Conservation (phyloP, 2,797 vertebrate species). For the Pachyuromys duprasi region DNA sequence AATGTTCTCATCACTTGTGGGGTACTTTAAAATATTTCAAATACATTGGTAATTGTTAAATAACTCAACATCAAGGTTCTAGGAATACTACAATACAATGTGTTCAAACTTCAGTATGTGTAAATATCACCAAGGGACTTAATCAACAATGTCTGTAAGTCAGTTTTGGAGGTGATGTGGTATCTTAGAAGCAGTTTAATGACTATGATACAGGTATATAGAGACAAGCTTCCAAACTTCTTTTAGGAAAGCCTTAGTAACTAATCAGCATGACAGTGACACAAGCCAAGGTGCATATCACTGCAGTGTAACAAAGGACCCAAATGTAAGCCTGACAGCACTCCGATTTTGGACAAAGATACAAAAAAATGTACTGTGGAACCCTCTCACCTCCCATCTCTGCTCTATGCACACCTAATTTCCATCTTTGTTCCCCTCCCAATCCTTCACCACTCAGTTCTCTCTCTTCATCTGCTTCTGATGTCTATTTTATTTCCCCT, state of each 20-base stretch:
- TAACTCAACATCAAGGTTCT: background rate
- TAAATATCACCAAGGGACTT: background rate
- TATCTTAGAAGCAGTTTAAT: background rate
- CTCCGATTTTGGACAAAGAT: background rate
- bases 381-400: too few relatives aligned
- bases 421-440: too few relatives aligned
- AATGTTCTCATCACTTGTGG: background rate
- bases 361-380: background rate
- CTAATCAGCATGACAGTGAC: background rate
- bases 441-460: too few relatives aligned
- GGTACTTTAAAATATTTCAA: background rate
- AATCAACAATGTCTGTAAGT: background rate
- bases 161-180: fast-evolving
- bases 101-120: background rate
- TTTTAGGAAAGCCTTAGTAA: background rate
- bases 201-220: background rate
- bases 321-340: background rate
- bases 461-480: too few relatives aligned
- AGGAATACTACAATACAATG: background rate
- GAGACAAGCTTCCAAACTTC: background rate
- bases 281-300: background rate
- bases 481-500: too few relatives aligned
- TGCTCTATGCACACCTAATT: too few relatives aligned
- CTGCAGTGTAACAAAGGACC: background rate
- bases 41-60: background rate